These are phyloP conservation scores for Camponotus pennsylvanicus DNA, from an alignment of 1,140 invertebrate genomes.

Conservation along the genomic window DNA sequence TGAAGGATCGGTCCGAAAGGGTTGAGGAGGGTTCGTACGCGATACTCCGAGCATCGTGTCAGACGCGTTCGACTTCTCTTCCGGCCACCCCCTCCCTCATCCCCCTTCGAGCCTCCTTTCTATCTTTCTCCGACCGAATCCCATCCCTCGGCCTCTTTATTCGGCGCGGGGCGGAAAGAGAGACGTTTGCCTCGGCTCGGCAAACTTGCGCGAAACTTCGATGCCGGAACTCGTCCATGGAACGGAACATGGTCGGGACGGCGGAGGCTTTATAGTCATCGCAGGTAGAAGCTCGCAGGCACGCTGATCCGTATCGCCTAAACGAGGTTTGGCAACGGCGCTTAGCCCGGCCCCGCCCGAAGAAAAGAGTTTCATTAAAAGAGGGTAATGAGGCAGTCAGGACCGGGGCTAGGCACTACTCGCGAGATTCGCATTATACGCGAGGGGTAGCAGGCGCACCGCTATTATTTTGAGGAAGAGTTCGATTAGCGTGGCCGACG, in stretches of 20 bases:
- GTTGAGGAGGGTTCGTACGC: slow-evolving; percentile 1
- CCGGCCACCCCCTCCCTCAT: not conserved
- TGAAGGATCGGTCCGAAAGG: slow-evolving; percentile 41
- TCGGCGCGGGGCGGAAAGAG: slow-evolving; percentile 68
- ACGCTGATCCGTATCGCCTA: slow-evolving; percentile 84
- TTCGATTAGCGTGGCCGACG: slow-evolving; percentile 74
- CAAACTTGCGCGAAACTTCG: slow-evolving; percentile 79
- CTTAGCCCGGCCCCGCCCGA: slow-evolving; percentile 78
- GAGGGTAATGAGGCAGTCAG: slow-evolving; percentile 80
- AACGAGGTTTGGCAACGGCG: slow-evolving; percentile 85
- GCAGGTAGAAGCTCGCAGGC: slow-evolving; percentile 45
- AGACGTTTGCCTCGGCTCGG: slow-evolving; percentile 68
- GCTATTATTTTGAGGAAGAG: slow-evolving; percentile 76
- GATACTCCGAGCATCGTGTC: slow-evolving; percentile 53
- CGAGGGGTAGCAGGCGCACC: slow-evolving; percentile 20
- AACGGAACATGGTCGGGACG: slow-evolving; percentile 71
- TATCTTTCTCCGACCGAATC: slow-evolving; percentile 52
- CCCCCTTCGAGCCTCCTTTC: slow-evolving; percentile 33
- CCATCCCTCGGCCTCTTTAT: slow-evolving; percentile 24
- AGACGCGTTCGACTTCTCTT: slow-evolving; percentile 66
- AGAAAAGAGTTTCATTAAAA: slow-evolving; percentile 86
- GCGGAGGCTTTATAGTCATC: slow-evolving; percentile 61
- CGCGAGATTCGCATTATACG: slow-evolving; percentile 71
- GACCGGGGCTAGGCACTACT: slow-evolving; percentile 66
- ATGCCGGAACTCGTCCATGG: slow-evolving; percentile 78